phyloP scores from a whole-genome alignment of 2,113 vertebrate species.

The Cinclus mexicanus region DNA sequence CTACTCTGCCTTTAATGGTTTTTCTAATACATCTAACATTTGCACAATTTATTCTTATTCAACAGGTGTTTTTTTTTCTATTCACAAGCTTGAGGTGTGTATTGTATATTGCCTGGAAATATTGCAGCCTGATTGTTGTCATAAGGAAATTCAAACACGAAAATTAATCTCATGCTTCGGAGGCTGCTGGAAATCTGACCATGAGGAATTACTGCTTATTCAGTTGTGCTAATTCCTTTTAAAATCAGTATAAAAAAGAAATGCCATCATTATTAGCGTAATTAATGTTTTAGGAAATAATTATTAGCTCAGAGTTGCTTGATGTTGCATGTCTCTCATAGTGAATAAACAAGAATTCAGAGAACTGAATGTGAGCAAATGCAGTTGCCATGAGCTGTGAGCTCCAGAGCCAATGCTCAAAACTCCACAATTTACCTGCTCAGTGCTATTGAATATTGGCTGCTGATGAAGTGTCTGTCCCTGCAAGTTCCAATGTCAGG shows the following conservation, averaged over 20 bases:
- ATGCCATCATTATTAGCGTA: not conserved
- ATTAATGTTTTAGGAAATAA: not conserved
- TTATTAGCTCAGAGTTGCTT: not conserved
- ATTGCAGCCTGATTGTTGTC: not conserved
- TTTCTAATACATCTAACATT: not conserved
- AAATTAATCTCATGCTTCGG: not conserved
- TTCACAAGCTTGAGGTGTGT: not conserved
- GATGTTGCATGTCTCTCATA: accelerated
- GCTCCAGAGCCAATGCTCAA: not conserved
- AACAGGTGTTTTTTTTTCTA: not conserved
- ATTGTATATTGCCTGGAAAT: not conserved
- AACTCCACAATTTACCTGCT: not conserved
- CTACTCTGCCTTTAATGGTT: not conserved
- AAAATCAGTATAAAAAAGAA: not conserved
- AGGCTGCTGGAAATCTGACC: not conserved
- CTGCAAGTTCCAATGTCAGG: not conserved
- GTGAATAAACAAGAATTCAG: not conserved
- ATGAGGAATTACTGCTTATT: not conserved
- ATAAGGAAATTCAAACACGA: not conserved
- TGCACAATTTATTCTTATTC: not conserved
- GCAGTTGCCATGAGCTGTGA: not conserved
- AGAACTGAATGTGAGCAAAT: not conserved
- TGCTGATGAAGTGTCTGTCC: not conserved
- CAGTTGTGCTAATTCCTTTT: not conserved
- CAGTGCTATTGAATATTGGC: not conserved